Base-by-base conservation (phyloP, 2,113 vertebrate genomes). In the Sylvietta virens region DNA sequence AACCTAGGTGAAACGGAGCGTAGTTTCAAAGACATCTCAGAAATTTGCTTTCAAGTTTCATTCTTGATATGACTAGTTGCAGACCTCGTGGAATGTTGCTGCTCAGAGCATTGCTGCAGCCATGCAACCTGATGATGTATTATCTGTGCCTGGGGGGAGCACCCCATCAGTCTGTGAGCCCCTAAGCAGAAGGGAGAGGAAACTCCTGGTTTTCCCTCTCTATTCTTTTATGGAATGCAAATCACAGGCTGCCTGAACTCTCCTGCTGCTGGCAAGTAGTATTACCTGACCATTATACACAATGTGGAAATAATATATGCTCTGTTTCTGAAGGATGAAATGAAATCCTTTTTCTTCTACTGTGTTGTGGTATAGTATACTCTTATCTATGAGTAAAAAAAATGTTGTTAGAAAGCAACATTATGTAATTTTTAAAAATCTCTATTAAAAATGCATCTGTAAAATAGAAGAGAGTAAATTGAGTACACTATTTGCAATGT, bases 1-100 rank as follows among this genome's bases (percentile, higher is more conserved):
- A 76, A 73, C 5, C 13, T 9, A 19, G n/a, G 9, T 33, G 47
- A 77, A 86, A 69, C 33, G n/a, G 31, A 48, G 21, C 0, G 0
- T n/a, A 26, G 22, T 39, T 44, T 4, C 40, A 35, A 67, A 67
- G 39, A 58, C 27, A 33, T 12, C 48, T 69, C 53, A 56, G 26
- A 72, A 88, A 64, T 30, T 42, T 76, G 1, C 30, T 72, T 88
- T 76, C 26, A 51, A 0, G 53, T 82, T 60, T 86, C 53, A 40
- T 10, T 48, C 8, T 84, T 27, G 8, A 6, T 33, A 27, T 24
- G 31, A 39, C 15, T 9, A 4, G 11, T 13, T 58, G 33, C 33
- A 85, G 39, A 50, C 7, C 8, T 28, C 18, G 1, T 14, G 37
- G 18, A 19, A 12, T 11, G 8, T 12, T 85, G 28, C 37, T 87